phyloP scores from a whole-genome alignment of 2,797 vertebrate species.

The Tinamus major region DNA sequence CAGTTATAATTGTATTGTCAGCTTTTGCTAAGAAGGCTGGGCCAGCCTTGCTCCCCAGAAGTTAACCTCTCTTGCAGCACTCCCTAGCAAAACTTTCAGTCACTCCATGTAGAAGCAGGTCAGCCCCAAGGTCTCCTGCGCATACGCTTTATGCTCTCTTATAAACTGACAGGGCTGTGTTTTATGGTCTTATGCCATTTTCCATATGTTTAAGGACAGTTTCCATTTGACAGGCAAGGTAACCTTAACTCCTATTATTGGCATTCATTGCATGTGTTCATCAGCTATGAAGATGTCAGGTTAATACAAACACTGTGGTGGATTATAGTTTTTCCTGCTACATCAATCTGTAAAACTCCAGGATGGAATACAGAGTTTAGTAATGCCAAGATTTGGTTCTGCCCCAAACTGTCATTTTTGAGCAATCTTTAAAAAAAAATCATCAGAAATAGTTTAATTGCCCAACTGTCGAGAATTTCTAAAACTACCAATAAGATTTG shows the following conservation, averaged over 20 bases:
- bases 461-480: not conserved
- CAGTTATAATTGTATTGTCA: not conserved
- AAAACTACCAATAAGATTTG: not conserved
- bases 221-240: constrained; percentile 10
- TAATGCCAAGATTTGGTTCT: not conserved
- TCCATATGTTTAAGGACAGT: constrained; percentile 14
- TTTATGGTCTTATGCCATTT: not conserved
- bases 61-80: not conserved
- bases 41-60: not conserved
- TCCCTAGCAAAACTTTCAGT: not conserved
- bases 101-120: rapidly evolving
- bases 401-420: not conserved
- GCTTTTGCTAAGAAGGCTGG: rapidly evolving
- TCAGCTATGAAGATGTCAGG: not conserved
- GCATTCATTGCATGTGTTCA: not conserved
- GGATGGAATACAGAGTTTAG: not conserved
- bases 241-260: constrained; percentile 18
- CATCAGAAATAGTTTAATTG: not conserved
- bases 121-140: not conserved
- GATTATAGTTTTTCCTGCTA: constrained; percentile 2
- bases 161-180: not conserved
- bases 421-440: not conserved
- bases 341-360: not conserved
- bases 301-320: not conserved
- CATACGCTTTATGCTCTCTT: not conserved